These are phyloP conservation scores for Antheraea yamamai DNA, from an alignment of 2,888 invertebrate genomes.

Conservation along the genomic window DNA sequence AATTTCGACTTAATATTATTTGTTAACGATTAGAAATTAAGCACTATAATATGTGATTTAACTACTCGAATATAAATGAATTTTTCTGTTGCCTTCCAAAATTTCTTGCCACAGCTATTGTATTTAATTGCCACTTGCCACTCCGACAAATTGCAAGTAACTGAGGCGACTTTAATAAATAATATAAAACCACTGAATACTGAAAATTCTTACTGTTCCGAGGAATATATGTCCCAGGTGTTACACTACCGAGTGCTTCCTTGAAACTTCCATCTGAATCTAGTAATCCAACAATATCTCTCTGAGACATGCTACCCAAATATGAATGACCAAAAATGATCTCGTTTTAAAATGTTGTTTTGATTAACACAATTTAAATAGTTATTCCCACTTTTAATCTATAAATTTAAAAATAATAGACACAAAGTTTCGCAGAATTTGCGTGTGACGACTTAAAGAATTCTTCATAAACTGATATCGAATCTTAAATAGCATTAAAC, in stretches of 20 bases:
- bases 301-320: background rate
- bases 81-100: background rate
- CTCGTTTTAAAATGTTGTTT: background rate
- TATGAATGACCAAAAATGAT: background rate
- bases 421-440: background rate
- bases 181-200: background rate
- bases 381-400: background rate
- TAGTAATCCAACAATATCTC: conserved; percentile 2
- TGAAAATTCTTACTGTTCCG: conserved; percentile 50
- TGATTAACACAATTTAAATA: background rate
- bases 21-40: background rate
- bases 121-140: background rate
- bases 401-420: background rate
- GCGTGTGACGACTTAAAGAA: conserved; percentile 35
- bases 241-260: conserved; percentile 33
- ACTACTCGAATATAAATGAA: background rate
- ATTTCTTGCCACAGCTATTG: background rate
- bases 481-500: conserved; percentile 32
- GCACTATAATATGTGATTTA: background rate
- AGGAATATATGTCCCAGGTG: conserved; percentile 64
- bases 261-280: background rate
- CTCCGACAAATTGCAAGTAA: too few relatives aligned
- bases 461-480: conserved; percentile 36
- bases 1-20: background rate
- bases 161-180: too few relatives aligned